Base-by-base conservation (phyloP, 2,797 vertebrate species). In the Sebastes reedi region DNA sequence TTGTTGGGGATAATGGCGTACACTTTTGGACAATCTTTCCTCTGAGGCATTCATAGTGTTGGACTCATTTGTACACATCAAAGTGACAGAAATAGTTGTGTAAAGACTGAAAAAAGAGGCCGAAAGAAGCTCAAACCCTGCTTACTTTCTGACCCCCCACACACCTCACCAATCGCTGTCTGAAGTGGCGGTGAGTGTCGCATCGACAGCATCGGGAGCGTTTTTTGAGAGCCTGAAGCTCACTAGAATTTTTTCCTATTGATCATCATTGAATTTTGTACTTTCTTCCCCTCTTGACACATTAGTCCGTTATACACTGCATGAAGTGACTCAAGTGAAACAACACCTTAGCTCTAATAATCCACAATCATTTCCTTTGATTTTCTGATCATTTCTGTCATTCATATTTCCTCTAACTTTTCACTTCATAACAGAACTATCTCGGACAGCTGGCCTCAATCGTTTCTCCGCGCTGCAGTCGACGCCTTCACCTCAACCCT, bases 391-490 rank as follows among this genome's bases (percentile, higher is more conserved):
- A 14, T 65, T 68, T 27, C 9, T 32, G 20, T 67, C 34, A n/a
- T 58, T 39, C 3, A 2, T 36, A 4, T 58, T 1, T 62, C 18
- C 14, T 12, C 0, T 10, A 3, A 22, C 4, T 0, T 77, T 54
- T 64, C 29, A 72, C n/a, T 67, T 69, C 18, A 0, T 72, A 54
- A 73, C 94, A 99, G 98, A 99, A 89, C 93, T 96, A 65, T 96
- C 98, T 67, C 95, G 97, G 86, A 95, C 95, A 95, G 97, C 91
- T 1, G 97, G 96, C 90, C 94, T 99, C 89, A 99, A 99, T 94
- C 97, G 98, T 72, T 99, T 96, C 93, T 99, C 98, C 55, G 97
- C 97, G 0, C 96, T 99, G 87, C 98, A 99, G 95, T 94, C 96
- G 11, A 92, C 97, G 24, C 94, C 92, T 22, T 70, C 90, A 24